A percentile compares a stretch with the other conserved stretches of the same genome.
Evolutionary conservation across 2,113 vertebrate genomes (phyloP).

Genomic region (Brachyhypopomus occidentalis): DNA sequence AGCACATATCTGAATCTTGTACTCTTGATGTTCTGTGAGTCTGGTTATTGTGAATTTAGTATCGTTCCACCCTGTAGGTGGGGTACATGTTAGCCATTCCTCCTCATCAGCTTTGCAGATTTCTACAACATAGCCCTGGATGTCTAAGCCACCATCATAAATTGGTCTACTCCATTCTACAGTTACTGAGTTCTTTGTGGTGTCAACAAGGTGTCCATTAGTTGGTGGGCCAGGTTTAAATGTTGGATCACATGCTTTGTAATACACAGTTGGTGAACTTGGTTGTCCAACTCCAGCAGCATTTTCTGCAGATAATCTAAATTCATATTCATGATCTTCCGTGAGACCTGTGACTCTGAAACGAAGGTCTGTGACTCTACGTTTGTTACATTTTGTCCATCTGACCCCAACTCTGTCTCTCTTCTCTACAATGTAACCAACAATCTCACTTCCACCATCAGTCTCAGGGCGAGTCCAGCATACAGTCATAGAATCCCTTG

Average conservation of each 20-base stretch:
- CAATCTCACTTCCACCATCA: constrained; percentile 93
- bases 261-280: constrained; percentile 84
- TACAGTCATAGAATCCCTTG: constrained; percentile 96
- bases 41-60: constrained; percentile 90
- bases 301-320: constrained; percentile 95
- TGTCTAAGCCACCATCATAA: constrained; percentile 95
- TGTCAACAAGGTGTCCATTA: constrained; percentile 85
- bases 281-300: constrained; percentile 89
- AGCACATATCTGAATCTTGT: constrained; percentile 90
- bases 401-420: constrained; percentile 93
- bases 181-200: constrained; percentile 83
- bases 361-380: constrained; percentile 90
- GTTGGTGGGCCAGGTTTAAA: constrained; percentile 93
- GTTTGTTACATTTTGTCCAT: constrained; percentile 98
- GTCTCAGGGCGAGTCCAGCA: constrained; percentile 91
- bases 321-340: constrained; percentile 98
- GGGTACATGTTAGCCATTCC: constrained; percentile 91
- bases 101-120: constrained; percentile 96
- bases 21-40: constrained; percentile 93
- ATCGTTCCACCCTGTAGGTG: constrained; percentile 83
- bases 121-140: constrained; percentile 93
- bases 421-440: constrained; percentile 93
- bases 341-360: constrained; percentile 92
- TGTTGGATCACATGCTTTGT: constrained; percentile 92
- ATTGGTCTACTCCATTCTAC: constrained; percentile 92